Percentiles rank a stretch among this genome's conserved stretches.
These are phyloP conservation scores for Dromococcyx pavoninus DNA, from an alignment of 2,797 vertebrate species.

Conservation along the genomic window DNA sequence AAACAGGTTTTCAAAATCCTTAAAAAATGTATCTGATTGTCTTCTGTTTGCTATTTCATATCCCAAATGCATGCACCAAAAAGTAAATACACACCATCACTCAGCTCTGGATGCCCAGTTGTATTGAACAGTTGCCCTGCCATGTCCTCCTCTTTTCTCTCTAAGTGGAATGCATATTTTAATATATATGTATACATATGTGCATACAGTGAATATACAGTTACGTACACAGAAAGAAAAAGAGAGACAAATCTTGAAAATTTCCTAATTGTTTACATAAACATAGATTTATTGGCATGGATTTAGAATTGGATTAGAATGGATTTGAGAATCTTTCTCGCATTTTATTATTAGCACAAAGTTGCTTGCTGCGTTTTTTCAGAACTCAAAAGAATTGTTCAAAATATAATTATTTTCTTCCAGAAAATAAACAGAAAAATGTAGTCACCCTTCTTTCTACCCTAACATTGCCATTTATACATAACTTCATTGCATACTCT, in stretches of 20 bases:
- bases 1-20: conserved; percentile 7
- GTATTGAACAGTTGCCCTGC: neutral
- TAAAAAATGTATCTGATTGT: neutral
- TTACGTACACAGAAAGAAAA: neutral
- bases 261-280: neutral
- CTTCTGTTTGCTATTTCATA: neutral
- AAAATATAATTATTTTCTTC: neutral
- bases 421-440: neutral
- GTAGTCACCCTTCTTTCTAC: neutral
- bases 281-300: neutral
- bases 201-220: neutral
- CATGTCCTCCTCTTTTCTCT: neutral
- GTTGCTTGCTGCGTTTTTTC: neutral
- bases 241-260: neutral
- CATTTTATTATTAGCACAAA: neutral
- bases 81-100: neutral
- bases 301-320: neutral
- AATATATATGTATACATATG: neutral
- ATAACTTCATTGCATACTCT: neutral
- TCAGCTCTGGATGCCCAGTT: neutral
- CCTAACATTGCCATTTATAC: neutral
- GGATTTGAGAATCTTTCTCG: neutral
- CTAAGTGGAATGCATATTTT: neutral
- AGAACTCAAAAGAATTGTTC: neutral
- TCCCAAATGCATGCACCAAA: neutral